Conservation (phyloP, 2,797 vertebrate species). For the Aeoliscus strigatus region DNA sequence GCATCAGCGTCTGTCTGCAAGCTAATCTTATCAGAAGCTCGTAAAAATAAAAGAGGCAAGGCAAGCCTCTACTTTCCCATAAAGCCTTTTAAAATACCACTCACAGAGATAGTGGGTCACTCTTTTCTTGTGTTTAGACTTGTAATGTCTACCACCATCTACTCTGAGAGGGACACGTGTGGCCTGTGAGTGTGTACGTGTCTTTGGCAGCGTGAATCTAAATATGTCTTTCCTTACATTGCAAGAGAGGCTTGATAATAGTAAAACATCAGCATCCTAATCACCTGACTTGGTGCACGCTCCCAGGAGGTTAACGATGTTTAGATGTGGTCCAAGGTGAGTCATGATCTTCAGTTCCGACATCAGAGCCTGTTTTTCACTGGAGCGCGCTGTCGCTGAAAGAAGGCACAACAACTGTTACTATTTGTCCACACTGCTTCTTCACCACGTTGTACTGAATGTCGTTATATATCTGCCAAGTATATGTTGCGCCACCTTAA, state of each 20-base stretch:
- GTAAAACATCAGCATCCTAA: background rate
- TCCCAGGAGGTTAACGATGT: slow-evolving; percentile 95
- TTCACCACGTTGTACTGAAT: too few species aligned
- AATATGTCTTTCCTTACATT: slow-evolving; percentile 11
- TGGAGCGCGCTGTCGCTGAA: slow-evolving; percentile 93
- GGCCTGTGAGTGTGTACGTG: too few species aligned
- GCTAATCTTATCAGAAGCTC: slow-evolving; percentile 71
- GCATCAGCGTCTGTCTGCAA: slow-evolving; percentile 58
- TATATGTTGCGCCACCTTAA: too few species aligned
- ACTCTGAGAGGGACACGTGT: too few species aligned
- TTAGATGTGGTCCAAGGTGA: slow-evolving; percentile 96
- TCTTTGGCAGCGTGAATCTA: slow-evolving; percentile 5
- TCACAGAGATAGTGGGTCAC: slow-evolving; percentile 31
- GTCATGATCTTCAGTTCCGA: slow-evolving; percentile 99
- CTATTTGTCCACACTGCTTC: background rate
- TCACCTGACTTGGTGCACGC: slow-evolving; percentile 98
- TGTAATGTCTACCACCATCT: slow-evolving; percentile 2
- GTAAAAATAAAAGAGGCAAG: slow-evolving; percentile 55
- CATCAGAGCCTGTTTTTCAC: slow-evolving; percentile 98
- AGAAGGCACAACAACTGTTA: slow-evolving; percentile 15
- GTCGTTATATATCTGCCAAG: too few species aligned
- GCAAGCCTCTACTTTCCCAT: slow-evolving; percentile 50
- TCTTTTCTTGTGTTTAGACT: slow-evolving; percentile 19
- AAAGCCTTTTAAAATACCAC: slow-evolving; percentile 64
- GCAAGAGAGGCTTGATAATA: slow-evolving; percentile 12